Conservation (phyloP, 1,140 invertebrate species). For the Elysia chlorotica region DNA sequence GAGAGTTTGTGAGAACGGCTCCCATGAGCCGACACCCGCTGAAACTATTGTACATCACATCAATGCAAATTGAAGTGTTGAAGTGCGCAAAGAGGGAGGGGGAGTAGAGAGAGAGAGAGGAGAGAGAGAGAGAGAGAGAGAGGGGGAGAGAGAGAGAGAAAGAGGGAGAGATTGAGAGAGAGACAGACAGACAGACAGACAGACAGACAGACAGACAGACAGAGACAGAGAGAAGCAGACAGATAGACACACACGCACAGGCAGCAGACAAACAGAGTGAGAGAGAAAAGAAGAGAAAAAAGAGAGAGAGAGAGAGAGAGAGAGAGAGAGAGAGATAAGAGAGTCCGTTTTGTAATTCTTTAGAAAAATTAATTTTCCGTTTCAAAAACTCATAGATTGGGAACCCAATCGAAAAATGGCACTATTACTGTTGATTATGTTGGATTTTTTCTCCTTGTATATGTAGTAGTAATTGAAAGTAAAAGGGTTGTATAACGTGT, state of each 20-base stretch:
- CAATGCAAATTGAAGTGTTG: neutral
- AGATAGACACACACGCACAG: neutral
- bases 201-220: conserved; percentile 4
- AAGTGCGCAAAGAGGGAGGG: neutral
- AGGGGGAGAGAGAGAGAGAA: neutral
- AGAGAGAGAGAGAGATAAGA: conserved; percentile 1
- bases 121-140: conserved; percentile 5
- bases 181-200: neutral
- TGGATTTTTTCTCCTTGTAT: no score
- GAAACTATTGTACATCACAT: no score
- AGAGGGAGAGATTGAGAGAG: no score
- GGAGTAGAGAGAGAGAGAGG: conserved; percentile 12
- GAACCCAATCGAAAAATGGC: no score
- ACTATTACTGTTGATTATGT: no score
- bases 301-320: neutral
- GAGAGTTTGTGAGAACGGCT: no score
- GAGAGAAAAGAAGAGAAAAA: neutral
- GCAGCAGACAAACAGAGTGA: neutral
- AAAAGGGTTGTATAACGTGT: no score
- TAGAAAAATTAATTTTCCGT: no score
- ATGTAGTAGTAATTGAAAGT: no score
- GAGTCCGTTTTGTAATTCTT: no score
- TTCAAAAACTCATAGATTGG: no score
- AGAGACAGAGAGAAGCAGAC: neutral
- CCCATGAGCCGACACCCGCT: no score